These are phyloP conservation scores for Papilio demoleus DNA, from an alignment of 2,888 invertebrate genomes.

Conservation along the genomic window DNA sequence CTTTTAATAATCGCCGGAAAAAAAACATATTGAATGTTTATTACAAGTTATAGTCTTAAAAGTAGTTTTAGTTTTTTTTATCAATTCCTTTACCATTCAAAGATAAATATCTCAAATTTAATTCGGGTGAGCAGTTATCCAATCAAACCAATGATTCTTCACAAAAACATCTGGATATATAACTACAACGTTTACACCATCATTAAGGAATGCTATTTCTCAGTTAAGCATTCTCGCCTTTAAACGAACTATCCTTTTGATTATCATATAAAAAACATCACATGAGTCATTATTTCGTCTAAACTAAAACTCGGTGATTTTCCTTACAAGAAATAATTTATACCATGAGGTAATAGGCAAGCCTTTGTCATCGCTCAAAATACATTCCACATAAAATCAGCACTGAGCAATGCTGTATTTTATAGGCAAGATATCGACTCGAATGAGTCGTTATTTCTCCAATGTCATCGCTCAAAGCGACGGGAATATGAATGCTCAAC, in stretches of 20 bases:
- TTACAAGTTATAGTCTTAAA: too few species aligned
- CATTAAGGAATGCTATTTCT: not conserved
- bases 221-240: not conserved
- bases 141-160: not conserved
- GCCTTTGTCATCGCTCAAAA: not conserved
- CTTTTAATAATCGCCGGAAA: not conserved
- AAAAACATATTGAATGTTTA: not conserved
- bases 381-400: not conserved
- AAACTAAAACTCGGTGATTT: conserved; percentile 4
- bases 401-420: not conserved
- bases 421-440: conserved; percentile 23
- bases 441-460: not conserved
- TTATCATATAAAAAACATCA: not conserved
- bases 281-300: not conserved
- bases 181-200: not conserved
- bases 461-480: conserved; percentile 13
- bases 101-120: not conserved
- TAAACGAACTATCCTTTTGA: not conserved
- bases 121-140: not conserved
- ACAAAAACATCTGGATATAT: not conserved
- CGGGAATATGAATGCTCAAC: conserved; percentile 40
- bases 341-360: conserved; percentile 14
- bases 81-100: not conserved
- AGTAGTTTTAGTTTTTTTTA: not conserved
- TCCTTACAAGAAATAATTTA: not conserved